A percentile compares a stretch with the other conserved stretches of the same genome.
Conservation (phyloP, 2,113 vertebrate genomes). For the Paralichthys olivaceus region DNA sequence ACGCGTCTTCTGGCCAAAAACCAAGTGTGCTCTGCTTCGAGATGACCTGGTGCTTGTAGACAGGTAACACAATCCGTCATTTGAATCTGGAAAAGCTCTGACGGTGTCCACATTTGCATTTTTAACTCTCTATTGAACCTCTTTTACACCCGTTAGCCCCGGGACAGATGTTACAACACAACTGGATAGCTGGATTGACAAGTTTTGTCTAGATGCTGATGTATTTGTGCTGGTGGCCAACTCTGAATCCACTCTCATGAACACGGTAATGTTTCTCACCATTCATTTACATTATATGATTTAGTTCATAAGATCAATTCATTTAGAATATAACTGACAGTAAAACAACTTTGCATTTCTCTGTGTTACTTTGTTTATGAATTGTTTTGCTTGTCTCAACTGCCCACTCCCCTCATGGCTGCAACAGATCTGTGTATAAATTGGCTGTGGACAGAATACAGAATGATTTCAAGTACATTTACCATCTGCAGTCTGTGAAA, state of each 20-base stretch:
- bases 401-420: too few relatives aligned
- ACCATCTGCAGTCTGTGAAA: too few relatives aligned
- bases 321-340: too few relatives aligned
- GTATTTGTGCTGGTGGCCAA: slow-evolving; percentile 98
- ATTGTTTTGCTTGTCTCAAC: too few relatives aligned
- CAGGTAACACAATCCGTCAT: slow-evolving; percentile 83
- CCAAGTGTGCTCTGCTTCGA: slow-evolving; percentile 95
- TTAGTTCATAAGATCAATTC: too few relatives aligned
- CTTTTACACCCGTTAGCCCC: slow-evolving; percentile 80
- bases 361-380: too few relatives aligned
- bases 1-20: slow-evolving; percentile 98
- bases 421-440: too few relatives aligned
- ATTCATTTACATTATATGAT: too few relatives aligned
- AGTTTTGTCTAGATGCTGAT: slow-evolving; percentile 97
- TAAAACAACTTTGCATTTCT: too few relatives aligned
- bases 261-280: slow-evolving; percentile 84
- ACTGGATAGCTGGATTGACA: slow-evolving; percentile 98
- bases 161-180: slow-evolving; percentile 96
- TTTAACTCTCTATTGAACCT: background rate
- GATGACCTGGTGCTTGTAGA: slow-evolving; percentile 97
- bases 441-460: too few relatives aligned
- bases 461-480: too few relatives aligned
- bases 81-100: background rate
- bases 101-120: background rate
- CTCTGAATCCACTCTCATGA: slow-evolving; percentile 98